Base-by-base conservation (phyloP, 2,113 vertebrate genomes). In the Empidonax traillii region DNA sequence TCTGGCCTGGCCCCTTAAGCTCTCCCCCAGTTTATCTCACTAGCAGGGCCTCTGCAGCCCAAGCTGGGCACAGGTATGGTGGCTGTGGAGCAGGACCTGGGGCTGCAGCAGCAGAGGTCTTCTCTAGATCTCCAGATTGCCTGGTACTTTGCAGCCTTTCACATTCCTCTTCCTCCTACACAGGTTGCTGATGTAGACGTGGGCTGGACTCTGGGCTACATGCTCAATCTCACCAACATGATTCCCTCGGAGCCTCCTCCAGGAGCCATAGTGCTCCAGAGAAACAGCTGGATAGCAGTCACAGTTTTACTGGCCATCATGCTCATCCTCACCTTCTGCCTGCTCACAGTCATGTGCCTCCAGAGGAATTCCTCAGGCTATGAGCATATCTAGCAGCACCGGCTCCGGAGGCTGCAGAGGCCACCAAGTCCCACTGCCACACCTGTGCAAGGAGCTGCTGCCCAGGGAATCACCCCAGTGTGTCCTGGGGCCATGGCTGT, bases 151-250 rank as follows among this genome's bases (percentile, higher is more conserved):
- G 24, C 59, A 87, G 35, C 35, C 39, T 41, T 62, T 90, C 37
- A n/a, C 41, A 67, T 19, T 13, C 14, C 18, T 79, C 22, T 76
- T 65, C 24, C 74, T 63, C 14, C 53, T 90, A 80, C 82, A 5
- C 96, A 99, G 99, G 98, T 98, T 1, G 91, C 97, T 12, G 89
- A 97, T 3, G 44, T 95, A 4, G 98, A 98, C 0, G 93, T 98
- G 83, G 98, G 99, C 51, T 99, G 99, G 99, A 98, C 98, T 20
- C 97, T 99, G 84, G 99, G 99, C 79, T 99, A 99, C 96, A 98
- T 99, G 98, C 98, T 99, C 71, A 98, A 89, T 46, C 91, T 98
- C 81, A 99, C 98, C 95, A 99, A 97, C 85, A 81, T 98, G 79
- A 95, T 99, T 89, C 98, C 98, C 1, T 96, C 96, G 0, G 98